Percentiles rank a stretch among this genome's conserved stretches.
These are phyloP conservation scores for Protonemura montana DNA, from an alignment of 2,888 invertebrate species.

Conservation along the genomic window DNA sequence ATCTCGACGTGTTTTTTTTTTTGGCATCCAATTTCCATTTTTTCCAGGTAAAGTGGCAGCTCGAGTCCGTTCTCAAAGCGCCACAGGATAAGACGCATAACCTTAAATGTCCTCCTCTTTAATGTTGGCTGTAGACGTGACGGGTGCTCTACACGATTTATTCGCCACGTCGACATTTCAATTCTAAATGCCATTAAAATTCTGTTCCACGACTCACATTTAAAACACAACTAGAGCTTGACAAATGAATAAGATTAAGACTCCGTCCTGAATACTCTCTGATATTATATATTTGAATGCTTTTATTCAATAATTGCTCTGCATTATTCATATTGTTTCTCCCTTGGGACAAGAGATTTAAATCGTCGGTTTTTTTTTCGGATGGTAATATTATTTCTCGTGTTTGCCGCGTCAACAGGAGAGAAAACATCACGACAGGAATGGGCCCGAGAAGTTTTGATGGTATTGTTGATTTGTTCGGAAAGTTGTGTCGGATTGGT, in stretches of 20 bases:
- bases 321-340: background rate
- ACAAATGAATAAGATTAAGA: background rate
- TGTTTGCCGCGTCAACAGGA: background rate
- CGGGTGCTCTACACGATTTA: background rate
- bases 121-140: background rate
- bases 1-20: background rate
- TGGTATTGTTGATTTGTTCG: slow-evolving; percentile 32
- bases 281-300: background rate
- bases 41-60: background rate
- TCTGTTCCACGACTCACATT: background rate
- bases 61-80: background rate
- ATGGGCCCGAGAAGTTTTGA: background rate
- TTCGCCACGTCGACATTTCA: slow-evolving; percentile 7
- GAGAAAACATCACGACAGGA: background rate
- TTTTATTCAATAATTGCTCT: slow-evolving; percentile 5
- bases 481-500: slow-evolving; percentile 35
- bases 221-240: slow-evolving; percentile 12
- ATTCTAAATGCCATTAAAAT: slow-evolving; percentile 7
- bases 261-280: background rate
- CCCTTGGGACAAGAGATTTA: background rate
- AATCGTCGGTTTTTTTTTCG: background rate
- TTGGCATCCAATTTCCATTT: background rate
- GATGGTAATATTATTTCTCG: background rate
- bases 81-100: too few species aligned
- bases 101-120: background rate